phyloP scores from a whole-genome alignment of 2,888 invertebrate genomes.

The Sesia apiformis region DNA sequence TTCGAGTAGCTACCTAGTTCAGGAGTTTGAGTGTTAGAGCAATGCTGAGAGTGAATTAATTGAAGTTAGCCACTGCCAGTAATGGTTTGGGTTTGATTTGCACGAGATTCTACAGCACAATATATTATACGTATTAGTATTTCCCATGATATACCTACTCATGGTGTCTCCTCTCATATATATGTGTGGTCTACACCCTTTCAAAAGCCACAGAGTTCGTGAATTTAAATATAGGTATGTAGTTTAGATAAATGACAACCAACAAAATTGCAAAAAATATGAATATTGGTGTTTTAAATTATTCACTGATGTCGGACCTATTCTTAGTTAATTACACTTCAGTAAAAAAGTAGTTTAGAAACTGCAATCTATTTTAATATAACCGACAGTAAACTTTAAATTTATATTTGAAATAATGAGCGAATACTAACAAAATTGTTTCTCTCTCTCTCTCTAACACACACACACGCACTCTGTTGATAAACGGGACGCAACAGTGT shows the following conservation, averaged over 20 bases:
- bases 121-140: conserved; percentile 9
- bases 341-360: background rate
- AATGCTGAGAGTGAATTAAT: conserved; percentile 11
- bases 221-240: conserved; percentile 25
- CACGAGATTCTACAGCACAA: conserved; percentile 37
- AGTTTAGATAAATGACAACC: conserved; percentile 61
- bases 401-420: conserved; percentile 49
- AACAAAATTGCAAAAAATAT: conserved; percentile 62
- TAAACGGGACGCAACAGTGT: conserved; percentile 87
- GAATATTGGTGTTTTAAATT: conserved; percentile 51
- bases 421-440: conserved; percentile 71
- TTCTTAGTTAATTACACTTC: conserved; percentile 1
- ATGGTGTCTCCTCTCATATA: background rate
- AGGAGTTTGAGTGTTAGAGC: conserved; percentile 22
- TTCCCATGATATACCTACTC: conserved; percentile 4
- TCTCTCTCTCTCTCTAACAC: conserved; percentile 59
- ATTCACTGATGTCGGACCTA: background rate
- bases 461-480: conserved; percentile 62
- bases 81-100: conserved; percentile 41
- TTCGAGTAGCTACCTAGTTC: conserved; percentile 23
- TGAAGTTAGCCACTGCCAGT: conserved; percentile 29
- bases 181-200: background rate
- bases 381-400: background rate
- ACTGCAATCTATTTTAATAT: too few species aligned
- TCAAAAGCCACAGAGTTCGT: conserved; percentile 15